These are phyloP conservation scores for Brachionus rubens DNA, from an alignment of 1,140 invertebrate genomes.

Conservation along the genomic window DNA sequence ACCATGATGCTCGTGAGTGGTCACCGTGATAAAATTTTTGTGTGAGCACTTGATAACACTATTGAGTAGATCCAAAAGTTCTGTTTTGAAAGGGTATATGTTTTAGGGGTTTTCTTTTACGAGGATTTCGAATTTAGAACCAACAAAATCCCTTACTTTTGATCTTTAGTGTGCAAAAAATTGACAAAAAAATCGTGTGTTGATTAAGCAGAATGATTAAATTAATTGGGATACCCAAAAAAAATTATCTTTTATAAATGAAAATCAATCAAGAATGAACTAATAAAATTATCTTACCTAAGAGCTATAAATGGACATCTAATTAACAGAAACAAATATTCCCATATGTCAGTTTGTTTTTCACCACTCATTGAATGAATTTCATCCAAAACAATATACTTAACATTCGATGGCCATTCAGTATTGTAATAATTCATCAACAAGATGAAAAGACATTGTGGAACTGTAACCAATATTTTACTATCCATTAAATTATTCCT, in stretches of 20 bases:
- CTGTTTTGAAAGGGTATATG: too few relatives aligned
- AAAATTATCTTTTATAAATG: background rate
- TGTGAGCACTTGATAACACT: too few relatives aligned
- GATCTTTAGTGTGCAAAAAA: too few relatives aligned
- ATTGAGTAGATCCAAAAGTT: too few relatives aligned
- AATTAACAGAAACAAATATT: slow-evolving; percentile 14
- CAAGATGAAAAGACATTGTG: slow-evolving; percentile 3
- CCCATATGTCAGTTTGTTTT: background rate
- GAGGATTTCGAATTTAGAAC: too few relatives aligned
- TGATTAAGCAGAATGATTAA: too few relatives aligned
- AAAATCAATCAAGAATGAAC: background rate
- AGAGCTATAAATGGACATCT: slow-evolving; percentile 33
- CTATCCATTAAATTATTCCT: background rate
- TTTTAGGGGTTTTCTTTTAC: too few relatives aligned
- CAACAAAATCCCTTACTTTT: too few relatives aligned
- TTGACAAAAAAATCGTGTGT: too few relatives aligned
- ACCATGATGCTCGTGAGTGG: too few relatives aligned
- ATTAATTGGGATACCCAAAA: background rate
- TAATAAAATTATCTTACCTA: background rate
- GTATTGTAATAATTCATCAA: background rate
- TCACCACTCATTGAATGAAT: slow-evolving; percentile 15
- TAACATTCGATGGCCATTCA: background rate
- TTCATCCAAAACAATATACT: slow-evolving; percentile 31
- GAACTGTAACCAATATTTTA: slow-evolving; percentile 34
- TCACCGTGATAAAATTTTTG: too few relatives aligned